Base-by-base conservation (phyloP, 2,113 vertebrate species). In the Taxidea taxus region DNA sequence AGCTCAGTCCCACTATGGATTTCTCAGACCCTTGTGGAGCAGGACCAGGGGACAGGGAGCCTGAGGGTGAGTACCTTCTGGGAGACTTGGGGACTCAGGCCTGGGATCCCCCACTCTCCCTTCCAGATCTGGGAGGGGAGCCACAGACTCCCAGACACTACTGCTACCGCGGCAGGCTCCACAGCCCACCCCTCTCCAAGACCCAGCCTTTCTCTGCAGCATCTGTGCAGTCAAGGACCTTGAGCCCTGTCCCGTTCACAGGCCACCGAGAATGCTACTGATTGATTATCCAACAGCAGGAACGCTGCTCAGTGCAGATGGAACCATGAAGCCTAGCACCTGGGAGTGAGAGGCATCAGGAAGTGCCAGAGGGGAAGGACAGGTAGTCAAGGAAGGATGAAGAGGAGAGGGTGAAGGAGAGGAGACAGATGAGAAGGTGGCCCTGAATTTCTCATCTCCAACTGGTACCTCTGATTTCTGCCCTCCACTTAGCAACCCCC, bases 241-340 rank as follows among this genome's bases (percentile, higher is more conserved):
- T 96, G 95, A 93, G 77, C 31, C 70, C 77, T 3, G 23, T 82
- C 31, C 11, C 1, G 47, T 90, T 96, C 56, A 74, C n/a, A 56
- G 86, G 74, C 82, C 42, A n/a, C 90, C 0, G 8, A 91, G 91
- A 85, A 91, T 3, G 13, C 2, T 51, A 86, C 96, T 95, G 95
- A 98, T 78, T 97, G 96, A 97, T 95, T 84, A 92, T 60, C 89
- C 87, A 92, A 80, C 97, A 97, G 98, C 95, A 77, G 93, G 96
- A 95, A 97, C 68, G 94, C 95, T 96, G 90, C 85, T 70, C 23
- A 7, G 72, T 62, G 70, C 96, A 97, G 96, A 97, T 94, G 95
- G 97, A 97, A 92, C 72, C 31, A 8, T 77, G 89, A 94, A 97
- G 90, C 87, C 75, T 82, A 87, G 95, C 64, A 94, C 91, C 91